phyloP scores from a whole-genome alignment of 2,113 vertebrate genomes.

The Myanophis thanlyinensis region DNA sequence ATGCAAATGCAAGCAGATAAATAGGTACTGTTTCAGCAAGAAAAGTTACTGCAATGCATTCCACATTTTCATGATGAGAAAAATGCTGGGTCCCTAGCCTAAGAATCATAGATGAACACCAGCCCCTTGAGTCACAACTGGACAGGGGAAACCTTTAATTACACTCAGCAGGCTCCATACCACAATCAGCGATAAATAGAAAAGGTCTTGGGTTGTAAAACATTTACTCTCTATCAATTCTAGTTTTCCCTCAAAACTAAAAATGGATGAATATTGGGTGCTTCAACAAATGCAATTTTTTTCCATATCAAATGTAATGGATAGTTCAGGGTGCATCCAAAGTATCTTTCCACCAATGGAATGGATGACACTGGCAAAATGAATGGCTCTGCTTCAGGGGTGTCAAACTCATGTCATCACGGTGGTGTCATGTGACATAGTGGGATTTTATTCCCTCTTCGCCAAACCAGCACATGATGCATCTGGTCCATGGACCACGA shows the following conservation, averaged over 20 bases:
- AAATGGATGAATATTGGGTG: background rate
- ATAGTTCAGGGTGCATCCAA: background rate
- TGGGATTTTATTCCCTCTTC: too few relatives aligned
- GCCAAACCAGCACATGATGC: too few relatives aligned
- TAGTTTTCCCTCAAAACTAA: background rate
- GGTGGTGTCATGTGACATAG: too few relatives aligned
- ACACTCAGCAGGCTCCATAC: background rate
- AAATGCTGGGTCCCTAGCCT: background rate
- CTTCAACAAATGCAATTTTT: background rate
- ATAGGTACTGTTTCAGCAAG: background rate
- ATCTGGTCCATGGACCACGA: too few relatives aligned
- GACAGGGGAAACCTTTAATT: background rate
- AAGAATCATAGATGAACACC: background rate
- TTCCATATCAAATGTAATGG: background rate
- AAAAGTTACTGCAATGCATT: background rate
- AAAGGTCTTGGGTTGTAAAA: background rate
- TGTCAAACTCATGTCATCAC: too few relatives aligned
- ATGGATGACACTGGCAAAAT: background rate
- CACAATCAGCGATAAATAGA: background rate
- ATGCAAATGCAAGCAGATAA: background rate
- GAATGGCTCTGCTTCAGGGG: background rate
- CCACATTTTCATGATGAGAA: background rate
- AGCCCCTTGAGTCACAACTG: background rate
- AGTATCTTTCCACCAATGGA: background rate
- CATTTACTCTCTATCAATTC: background rate